A percentile compares a stretch with the other conserved stretches of the same genome.
Evolutionary conservation across 2,797 vertebrate genomes (phyloP).

Genomic region (Trichosurus vulpecula): DNA sequence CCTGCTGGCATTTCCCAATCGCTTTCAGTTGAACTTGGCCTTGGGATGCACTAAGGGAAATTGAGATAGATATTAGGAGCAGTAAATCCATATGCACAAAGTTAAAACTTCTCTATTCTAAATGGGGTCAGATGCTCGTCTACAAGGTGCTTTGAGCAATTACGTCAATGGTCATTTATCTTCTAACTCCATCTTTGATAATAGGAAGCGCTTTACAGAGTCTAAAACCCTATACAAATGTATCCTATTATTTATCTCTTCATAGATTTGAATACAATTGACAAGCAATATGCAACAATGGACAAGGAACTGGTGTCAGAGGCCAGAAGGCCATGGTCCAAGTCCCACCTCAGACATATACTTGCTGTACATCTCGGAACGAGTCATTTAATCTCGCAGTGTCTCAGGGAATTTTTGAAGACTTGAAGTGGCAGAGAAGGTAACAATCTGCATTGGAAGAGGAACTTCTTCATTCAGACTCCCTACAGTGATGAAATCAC

Average conservation of each 20-base stretch:
- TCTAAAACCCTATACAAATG: not conserved
- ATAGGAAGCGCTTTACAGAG: not conserved
- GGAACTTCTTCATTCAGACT: too few relatives aligned
- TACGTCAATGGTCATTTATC: not conserved
- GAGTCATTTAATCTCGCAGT: too few relatives aligned
- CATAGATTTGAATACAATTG: not conserved
- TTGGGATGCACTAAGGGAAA: constrained; percentile 69
- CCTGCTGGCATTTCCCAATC: constrained; percentile 40
- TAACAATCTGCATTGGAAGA: too few relatives aligned
- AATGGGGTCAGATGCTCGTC: not conserved
- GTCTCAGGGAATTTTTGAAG: too few relatives aligned
- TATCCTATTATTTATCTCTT: not conserved
- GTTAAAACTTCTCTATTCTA: constrained; percentile 21
- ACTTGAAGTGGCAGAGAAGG: too few relatives aligned
- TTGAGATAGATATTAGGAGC: constrained; percentile 61
- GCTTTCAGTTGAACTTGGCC: constrained; percentile 46
- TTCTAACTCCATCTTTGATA: not conserved
- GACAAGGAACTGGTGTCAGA: not conserved
- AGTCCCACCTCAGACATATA: too few relatives aligned
- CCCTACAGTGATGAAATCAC: too few relatives aligned
- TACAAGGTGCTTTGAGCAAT: not conserved
- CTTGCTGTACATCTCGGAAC: too few relatives aligned
- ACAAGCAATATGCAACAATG: not conserved
- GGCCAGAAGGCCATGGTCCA: not conserved
- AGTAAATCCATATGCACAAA: constrained; percentile 1